Base-by-base conservation (phyloP, 2,113 vertebrate genomes). In the Columba livia region DNA sequence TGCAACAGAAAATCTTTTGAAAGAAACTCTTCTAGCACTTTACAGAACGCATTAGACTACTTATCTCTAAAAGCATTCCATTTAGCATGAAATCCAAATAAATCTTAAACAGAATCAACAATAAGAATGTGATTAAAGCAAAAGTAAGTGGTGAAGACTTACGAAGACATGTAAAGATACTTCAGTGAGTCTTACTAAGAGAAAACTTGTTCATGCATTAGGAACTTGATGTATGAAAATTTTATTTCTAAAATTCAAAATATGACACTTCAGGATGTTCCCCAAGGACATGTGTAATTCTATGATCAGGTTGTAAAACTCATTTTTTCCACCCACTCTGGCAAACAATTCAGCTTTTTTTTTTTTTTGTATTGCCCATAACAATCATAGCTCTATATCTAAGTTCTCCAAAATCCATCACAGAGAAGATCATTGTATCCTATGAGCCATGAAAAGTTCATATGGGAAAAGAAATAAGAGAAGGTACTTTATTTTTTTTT, bases 361-460 rank as follows among this genome's bases (percentile, higher is more conserved):
- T 71, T 12, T 11, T 40, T 40, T 40, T 40, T 40, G 6, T 48
- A 16, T 53, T 82, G 34, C 26, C 32, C 79, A 11, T 83, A 85
- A 85, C 32, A 82, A 11, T 83, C 83, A 82, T 56, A 87, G 5
- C 31, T 62, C 36, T 82, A 15, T 42, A 34, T 47, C 29, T 14
- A 78, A 79, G 23, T 83, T 93, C 79, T 71, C 31, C 24, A 71
- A 92, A 84, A 86, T 64, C 51, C 29, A 67, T 74, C 77, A 90
- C 65, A 81, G 84, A 62, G 6, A 18, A 84, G 60, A 85, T 90
- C 61, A 88, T 61, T 87, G 42, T 67, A 64, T 67, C 48, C 77
- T 75, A 60, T 40, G 71, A 93, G 79, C 85, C 75, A 83, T 88
- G 77, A 94, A 92, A 73, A 85, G 40, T 5, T 93, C 85, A 74